A percentile compares a stretch with the other conserved stretches of the same genome.
These are phyloP conservation scores for Microplitis mediator DNA, from an alignment of 1,140 invertebrate species.

Conservation along the genomic window DNA sequence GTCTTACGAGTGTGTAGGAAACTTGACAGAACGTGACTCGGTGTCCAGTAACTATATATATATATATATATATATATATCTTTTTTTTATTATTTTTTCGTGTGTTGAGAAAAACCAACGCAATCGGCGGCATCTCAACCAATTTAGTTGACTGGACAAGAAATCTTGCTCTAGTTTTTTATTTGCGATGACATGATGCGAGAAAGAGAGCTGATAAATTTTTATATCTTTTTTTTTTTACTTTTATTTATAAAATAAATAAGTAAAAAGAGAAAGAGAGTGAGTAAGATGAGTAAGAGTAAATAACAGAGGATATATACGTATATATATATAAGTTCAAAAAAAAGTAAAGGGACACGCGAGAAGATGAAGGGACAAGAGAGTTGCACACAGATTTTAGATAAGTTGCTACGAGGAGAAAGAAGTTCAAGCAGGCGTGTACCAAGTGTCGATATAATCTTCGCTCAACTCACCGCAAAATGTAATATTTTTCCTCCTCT, in stretches of 20 bases:
- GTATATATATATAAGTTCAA: too few species aligned
- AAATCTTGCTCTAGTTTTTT: slow-evolving; percentile 31
- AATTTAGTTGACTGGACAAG: slow-evolving; percentile 23
- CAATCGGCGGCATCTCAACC: slow-evolving; percentile 31
- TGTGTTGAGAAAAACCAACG: slow-evolving; percentile 18
- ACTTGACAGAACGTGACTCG: slow-evolving; percentile 14
- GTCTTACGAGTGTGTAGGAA: slow-evolving; percentile 10
- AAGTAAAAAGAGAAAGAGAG: neutral
- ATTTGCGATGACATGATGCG: neutral
- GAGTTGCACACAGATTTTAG: slow-evolving; percentile 26
- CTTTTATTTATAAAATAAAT: neutral
- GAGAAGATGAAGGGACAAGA: slow-evolving; percentile 17
- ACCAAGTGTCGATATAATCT: slow-evolving; percentile 31
- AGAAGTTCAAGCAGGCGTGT: slow-evolving; percentile 25
- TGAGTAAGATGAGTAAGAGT: neutral
- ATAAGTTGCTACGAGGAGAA: slow-evolving; percentile 22
- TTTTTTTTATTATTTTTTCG: slow-evolving; percentile 5
- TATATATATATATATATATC: neutral
- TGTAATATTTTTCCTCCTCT: slow-evolving; percentile 19
- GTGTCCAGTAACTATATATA: neutral
- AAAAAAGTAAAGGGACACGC: slow-evolving; percentile 1
- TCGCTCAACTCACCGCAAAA: slow-evolving; percentile 20
- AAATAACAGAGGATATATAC: slow-evolving; percentile 1
- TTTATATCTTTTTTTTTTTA: too few species aligned
- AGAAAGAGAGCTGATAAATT: neutral